A percentile compares a stretch with the other conserved stretches of the same genome.
These are phyloP conservation scores for Rhagoletis pomonella DNA, from an alignment of 1,140 invertebrate species.

Conservation along the genomic window DNA sequence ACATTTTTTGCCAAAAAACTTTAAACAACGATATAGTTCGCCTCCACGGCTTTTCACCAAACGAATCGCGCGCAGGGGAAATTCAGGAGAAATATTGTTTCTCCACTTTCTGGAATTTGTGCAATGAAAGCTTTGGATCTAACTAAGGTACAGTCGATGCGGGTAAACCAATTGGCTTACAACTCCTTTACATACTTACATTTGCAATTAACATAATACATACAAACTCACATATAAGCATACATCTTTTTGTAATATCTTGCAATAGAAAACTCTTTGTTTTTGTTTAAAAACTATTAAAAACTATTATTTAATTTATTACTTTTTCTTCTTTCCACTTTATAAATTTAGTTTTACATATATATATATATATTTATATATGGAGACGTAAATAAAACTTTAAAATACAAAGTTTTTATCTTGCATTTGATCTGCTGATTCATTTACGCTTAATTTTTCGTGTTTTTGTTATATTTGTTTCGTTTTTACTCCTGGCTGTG, in stretches of 20 bases:
- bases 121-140: too few relatives aligned
- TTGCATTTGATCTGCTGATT: slow-evolving; percentile 23
- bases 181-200: too few relatives aligned
- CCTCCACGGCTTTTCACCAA: too few relatives aligned
- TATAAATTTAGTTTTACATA: slow-evolving; percentile 29
- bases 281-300: slow-evolving; percentile 65
- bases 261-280: not conserved
- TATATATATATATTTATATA: slow-evolving; percentile 61
- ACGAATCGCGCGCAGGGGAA: too few relatives aligned
- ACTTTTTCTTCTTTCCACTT: slow-evolving; percentile 67
- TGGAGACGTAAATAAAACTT: slow-evolving; percentile 52
- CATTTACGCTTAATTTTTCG: not conserved
- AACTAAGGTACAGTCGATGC: too few relatives aligned
- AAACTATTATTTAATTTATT: slow-evolving; percentile 73
- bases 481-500: not conserved
- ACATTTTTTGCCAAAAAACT: too few relatives aligned
- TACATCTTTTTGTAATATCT: not conserved
- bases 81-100: too few relatives aligned
- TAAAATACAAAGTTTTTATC: slow-evolving; percentile 51
- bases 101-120: too few relatives aligned
- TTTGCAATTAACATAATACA: too few relatives aligned
- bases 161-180: too few relatives aligned
- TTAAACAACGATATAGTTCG: too few relatives aligned
- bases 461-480: slow-evolving; percentile 38
- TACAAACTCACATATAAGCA: too few relatives aligned